Evolutionary conservation across 2,888 invertebrate species (phyloP).

Genomic region (Ectemnius lituratus): DNA sequence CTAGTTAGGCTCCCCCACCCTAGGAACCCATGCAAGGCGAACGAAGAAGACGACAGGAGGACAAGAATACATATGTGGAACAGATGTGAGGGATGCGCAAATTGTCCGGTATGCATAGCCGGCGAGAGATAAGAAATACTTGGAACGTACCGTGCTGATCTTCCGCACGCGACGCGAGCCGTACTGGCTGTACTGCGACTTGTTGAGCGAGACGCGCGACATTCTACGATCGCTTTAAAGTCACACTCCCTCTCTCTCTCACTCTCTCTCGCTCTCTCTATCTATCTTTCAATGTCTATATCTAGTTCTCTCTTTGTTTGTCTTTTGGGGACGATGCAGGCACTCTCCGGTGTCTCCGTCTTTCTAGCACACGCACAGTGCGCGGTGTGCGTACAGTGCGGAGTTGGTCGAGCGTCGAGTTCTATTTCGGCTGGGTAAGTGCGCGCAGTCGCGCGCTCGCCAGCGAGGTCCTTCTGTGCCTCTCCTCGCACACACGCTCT

Average conservation of each 20-base stretch:
- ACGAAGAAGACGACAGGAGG: neutral
- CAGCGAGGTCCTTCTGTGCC: constrained; percentile 2
- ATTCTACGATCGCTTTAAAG: constrained; percentile 67
- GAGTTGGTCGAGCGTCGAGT: constrained; percentile 26
- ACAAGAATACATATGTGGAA: neutral
- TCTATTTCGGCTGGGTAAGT: constrained; percentile 52
- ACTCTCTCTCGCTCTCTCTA: neutral
- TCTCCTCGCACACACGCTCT: neutral
- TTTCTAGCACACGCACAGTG: too few relatives aligned
- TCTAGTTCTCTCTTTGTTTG: constrained; percentile 33
- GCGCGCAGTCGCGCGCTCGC: constrained; percentile 60
- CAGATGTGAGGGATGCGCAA: constrained; percentile 6
- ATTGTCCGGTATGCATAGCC: constrained; percentile 10
- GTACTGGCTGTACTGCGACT: constrained; percentile 76
- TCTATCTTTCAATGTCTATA: neutral
- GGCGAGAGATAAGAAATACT: constrained; percentile 29
- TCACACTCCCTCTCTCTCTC: constrained; percentile 36
- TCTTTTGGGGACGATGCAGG: neutral
- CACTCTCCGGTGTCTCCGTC: constrained; percentile 29
- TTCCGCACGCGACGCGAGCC: constrained; percentile 76
- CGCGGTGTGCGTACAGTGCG: too few relatives aligned
- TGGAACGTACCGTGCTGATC: constrained; percentile 75
- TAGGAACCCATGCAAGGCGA: neutral
- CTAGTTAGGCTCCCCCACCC: neutral
- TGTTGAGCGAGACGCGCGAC: constrained; percentile 77